Conservation (phyloP, 1,140 invertebrate genomes). For the Glossosoma conforme region DNA sequence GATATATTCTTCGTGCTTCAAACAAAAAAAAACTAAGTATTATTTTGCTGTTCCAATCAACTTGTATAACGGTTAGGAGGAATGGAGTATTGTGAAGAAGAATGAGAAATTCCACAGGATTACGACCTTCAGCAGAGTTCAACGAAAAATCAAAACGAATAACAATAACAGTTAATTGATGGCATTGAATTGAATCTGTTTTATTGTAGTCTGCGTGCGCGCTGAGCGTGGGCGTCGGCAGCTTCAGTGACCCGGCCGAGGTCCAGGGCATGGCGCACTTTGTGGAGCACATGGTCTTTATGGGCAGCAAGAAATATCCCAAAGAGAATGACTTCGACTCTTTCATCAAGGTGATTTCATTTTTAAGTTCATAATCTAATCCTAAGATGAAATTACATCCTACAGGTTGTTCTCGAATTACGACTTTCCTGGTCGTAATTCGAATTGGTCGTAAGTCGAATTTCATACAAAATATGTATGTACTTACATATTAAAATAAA, state of each 20-base stretch:
- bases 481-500: too few species aligned
- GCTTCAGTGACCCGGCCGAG: constrained; percentile 59
- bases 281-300: constrained; percentile 94
- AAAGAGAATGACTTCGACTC: constrained; percentile 82
- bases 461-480: too few species aligned
- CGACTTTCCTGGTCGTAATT: too few species aligned
- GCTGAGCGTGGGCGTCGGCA: constrained; percentile 65
- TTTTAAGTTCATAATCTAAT: neutral
- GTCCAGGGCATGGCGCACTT: constrained; percentile 90
- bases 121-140: neutral
- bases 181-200: neutral
- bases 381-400: neutral
- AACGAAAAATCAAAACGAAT: constrained; percentile 12
- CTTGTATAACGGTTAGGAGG: too few species aligned
- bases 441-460: too few species aligned
- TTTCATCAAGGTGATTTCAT: constrained; percentile 56
- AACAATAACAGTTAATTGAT: too few species aligned
- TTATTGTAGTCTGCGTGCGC: constrained; percentile 61
- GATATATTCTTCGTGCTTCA: too few species aligned
- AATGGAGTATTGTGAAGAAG: neutral
- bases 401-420: neutral
- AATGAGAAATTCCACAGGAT: neutral
- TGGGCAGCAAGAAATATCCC: constrained; percentile 85
- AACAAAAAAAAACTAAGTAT: too few species aligned
- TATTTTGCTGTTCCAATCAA: too few species aligned